Percentiles rank a stretch among this genome's conserved stretches.
phyloP scores from a whole-genome alignment of 2,797 vertebrate genomes.

The Taenioides sp. region DNA sequence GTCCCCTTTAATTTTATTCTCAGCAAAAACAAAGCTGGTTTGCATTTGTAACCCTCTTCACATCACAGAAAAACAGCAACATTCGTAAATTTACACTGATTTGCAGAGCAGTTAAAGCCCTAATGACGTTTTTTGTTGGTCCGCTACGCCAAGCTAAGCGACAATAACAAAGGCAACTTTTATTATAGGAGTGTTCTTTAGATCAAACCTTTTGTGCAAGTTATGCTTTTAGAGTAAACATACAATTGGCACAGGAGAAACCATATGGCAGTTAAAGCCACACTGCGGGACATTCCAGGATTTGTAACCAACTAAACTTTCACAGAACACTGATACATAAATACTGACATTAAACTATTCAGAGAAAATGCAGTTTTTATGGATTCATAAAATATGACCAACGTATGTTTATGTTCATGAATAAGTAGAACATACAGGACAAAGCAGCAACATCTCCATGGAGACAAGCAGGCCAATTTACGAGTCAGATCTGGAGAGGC shows the following conservation, averaged over 20 bases:
- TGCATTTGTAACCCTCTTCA: constrained; percentile 54
- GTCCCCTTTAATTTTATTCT: constrained; percentile 31
- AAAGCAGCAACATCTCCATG: background rate
- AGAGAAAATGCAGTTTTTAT: background rate
- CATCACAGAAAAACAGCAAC: constrained; percentile 51
- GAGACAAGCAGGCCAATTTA: background rate
- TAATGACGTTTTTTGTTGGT: constrained; percentile 31
- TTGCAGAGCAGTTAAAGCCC: constrained; percentile 57
- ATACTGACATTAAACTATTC: background rate
- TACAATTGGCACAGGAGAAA: constrained; percentile 53
- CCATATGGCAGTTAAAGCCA: constrained; percentile 18
- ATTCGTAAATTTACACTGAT: constrained; percentile 45
- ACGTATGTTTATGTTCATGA: background rate
- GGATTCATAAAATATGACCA: background rate
- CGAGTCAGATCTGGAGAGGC: background rate
- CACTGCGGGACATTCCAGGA: background rate
- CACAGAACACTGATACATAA: background rate
- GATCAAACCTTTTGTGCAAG: constrained; percentile 70
- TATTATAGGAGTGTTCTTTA: constrained; percentile 58
- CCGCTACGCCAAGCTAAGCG: background rate
- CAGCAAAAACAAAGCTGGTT: constrained; percentile 24
- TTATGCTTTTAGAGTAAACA: constrained; percentile 74
- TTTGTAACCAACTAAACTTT: background rate
- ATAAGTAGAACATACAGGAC: background rate
- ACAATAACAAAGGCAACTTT: constrained; percentile 57